These are phyloP conservation scores for Drosophila austrosaltans DNA, from an alignment of 2,888 invertebrate genomes.

Conservation along the genomic window DNA sequence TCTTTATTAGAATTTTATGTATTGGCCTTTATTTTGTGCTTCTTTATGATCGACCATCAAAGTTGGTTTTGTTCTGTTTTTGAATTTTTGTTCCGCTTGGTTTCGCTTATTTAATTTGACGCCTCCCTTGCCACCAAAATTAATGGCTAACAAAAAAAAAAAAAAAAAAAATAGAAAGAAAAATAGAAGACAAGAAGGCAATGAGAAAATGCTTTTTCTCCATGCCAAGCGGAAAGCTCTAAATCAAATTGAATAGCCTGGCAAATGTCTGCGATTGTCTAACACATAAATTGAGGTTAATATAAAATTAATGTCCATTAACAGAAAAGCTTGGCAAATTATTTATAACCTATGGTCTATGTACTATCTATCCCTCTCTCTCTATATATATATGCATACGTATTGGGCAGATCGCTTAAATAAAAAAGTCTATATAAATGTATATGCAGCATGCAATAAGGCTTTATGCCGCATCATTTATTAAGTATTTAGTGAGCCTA, in stretches of 20 bases:
- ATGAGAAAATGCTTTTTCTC: constrained; percentile 1
- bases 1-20: not conserved
- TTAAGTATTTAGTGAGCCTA: not conserved
- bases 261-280: constrained; percentile 12
- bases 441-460: not conserved
- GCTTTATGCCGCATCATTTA: not conserved
- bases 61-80: not conserved
- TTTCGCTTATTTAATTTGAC: constrained; percentile 2
- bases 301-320: constrained; percentile 13
- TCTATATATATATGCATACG: not conserved
- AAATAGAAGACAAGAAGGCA: not conserved
- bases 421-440: not conserved
- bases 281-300: constrained; percentile 13
- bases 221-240: constrained; percentile 8
- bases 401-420: not conserved
- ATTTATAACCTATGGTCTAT: constrained; percentile 1
- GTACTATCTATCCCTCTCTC: not conserved
- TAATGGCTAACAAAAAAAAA: too few species aligned
- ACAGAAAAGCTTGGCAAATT: constrained; percentile 4
- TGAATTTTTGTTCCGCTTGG: constrained; percentile 2
- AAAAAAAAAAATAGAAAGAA: not conserved
- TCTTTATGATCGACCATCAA: constrained; percentile 15
- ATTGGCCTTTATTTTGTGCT: not conserved
- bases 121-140: not conserved
- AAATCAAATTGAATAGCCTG: constrained; percentile 11